Base-by-base conservation (phyloP, 2,113 vertebrate genomes). In the Sapajus apella region DNA sequence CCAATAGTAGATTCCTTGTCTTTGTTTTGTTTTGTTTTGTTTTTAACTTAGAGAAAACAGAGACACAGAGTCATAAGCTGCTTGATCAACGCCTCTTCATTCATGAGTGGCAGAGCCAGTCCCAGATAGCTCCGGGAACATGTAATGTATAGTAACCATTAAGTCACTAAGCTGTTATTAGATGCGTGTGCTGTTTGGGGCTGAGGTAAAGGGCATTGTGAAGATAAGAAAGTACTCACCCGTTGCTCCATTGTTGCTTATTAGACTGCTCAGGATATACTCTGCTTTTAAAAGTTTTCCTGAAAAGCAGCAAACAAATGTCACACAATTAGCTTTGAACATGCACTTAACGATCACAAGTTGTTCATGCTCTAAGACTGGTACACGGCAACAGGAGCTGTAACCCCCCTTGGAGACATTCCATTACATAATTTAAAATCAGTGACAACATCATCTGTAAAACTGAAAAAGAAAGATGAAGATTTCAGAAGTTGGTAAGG, bases 211-310 rank as follows among this genome's bases (percentile, higher is more conserved):
- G 25, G 16, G 64, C 2, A 12, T 2, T 3, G 27, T 61, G 37
- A 30, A 68, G 32, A 3, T 0, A 8, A 2, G 93, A 1, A 0
- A 81, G 12, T 37, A 23, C 25, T 73, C 95, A 99, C 99, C 99
- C 77, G 99, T 99, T 20, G 98, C 98, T 77, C 99, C 99, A 0
- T 95, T 98, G 94, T 98, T 98, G 96, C 98, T 99, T 94, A 99
- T 99, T 47, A 99, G 97, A 92, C 98, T 99, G 98, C 99, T 99
- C 85, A 99, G 98, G 79, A 99, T 99, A 94, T 99, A 99, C 97
- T 99, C 99, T 10, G 99, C 99, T 98, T 99, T 99, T 97, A 99
- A 95, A 73, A 99, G 98, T 98, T 99, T 99, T 75, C 99, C 99
- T 99, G 98, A 64, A 83, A 95, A 98, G 95, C 95, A 94, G 85